A percentile compares a stretch with the other conserved stretches of the same genome.
These are phyloP conservation scores for Clarias laeviceps DNA, from an alignment of 2,797 vertebrate species.

Conservation along the genomic window DNA sequence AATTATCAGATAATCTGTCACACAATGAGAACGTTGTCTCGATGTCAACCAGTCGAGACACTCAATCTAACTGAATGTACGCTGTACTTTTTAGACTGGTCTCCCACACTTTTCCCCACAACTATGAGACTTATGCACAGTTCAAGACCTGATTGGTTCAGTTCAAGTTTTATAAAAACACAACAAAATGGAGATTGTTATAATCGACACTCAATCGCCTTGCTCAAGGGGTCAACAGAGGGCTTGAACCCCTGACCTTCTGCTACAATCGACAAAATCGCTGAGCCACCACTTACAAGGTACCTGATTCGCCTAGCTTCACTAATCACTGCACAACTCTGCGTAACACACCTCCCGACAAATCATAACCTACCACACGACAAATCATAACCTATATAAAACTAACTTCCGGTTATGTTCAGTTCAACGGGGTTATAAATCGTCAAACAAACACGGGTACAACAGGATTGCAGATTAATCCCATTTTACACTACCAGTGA, in stretches of 20 bases:
- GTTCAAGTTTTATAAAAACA: neutral
- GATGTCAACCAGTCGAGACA: too few relatives aligned
- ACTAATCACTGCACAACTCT: neutral
- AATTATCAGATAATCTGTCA: neutral
- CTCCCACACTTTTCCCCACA: neutral
- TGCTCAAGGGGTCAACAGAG: too few relatives aligned
- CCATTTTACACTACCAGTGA: neutral
- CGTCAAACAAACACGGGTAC: neutral
- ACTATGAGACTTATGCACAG: neutral
- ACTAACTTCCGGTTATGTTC: too few relatives aligned
- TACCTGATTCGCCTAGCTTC: neutral
- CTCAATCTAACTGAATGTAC: neutral
- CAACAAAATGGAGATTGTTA: too few relatives aligned
- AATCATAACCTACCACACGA: too few relatives aligned
- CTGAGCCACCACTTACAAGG: neutral
- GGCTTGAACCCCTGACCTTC: too few relatives aligned
- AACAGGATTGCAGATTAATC: neutral
- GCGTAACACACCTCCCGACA: neutral
- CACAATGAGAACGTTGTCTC: neutral
- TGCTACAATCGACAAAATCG: too few relatives aligned
- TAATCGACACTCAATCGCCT: too few relatives aligned
- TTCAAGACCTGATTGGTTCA: neutral
- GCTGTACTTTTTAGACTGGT: neutral
- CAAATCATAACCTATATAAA: neutral
- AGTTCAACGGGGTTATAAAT: neutral